Evolutionary conservation across 2,888 invertebrate genomes (phyloP), one percentile per base, ranked within the genome.

Genomic region (Leptinotarsa juncta): DNA sequence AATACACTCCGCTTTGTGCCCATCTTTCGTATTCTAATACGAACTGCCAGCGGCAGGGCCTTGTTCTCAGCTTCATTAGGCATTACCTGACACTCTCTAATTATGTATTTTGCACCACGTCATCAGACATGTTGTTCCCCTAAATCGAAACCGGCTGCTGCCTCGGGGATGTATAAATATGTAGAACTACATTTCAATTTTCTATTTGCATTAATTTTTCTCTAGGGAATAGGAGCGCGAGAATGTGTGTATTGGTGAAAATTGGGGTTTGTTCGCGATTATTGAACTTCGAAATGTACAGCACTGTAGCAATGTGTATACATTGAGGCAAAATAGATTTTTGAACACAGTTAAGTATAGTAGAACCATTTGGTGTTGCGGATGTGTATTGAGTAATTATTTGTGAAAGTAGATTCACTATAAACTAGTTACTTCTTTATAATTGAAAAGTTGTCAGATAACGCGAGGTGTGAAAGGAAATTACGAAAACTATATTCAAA

Each of bases 41-140:
- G 77, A 74, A 77, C 77, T 72, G 82, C 82, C 79, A 65, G 69
- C 76, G 80, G 82, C 81, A 74, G 71, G 76, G 80, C 82, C 83
- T 82, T 82, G 84, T 84, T 83, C 82, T 81, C 81, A 78, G 82
- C 82, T 83, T 84, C 83, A 84, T 84, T 84, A 83, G 82, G 80
- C 84, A 84, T 85, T 85, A 86, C 86, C 86, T 86, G 86, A 86
- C 86, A 86, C 86, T 84, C 86, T 85, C 86, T 86, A 86, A 86
- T 86, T 86, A 86, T 85, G 85, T 84, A 85, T 86, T 86, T 86
- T 84, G 84, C 83, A 83, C 82, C 82, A 81, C 84, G 81, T 84
- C 83, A 82, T 78, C 62, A 80, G 81, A 82, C 84, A 55, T 55
- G 69, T 57, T 55, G 68, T 55, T 68, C 53, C 68, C 26, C 68